These are phyloP conservation scores for Balaeniceps rex DNA, from an alignment of 2,113 vertebrate genomes.

Conservation along the genomic window DNA sequence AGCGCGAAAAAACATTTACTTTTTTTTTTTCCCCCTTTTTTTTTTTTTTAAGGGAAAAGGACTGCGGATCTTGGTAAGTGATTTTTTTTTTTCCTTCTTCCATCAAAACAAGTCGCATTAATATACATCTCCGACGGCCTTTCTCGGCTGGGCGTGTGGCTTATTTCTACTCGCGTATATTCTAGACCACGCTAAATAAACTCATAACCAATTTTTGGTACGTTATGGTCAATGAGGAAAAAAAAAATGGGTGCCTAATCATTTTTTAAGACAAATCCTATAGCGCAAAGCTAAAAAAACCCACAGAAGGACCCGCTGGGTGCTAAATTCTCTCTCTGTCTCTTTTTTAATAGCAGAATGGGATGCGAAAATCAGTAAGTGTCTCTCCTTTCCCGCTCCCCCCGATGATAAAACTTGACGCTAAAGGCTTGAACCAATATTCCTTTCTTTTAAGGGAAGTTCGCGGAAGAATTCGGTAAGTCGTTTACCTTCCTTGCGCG, in stretches of 20 bases:
- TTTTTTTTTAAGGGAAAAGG: neutral
- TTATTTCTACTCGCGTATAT: fast-evolving
- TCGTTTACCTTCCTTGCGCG: fast-evolving
- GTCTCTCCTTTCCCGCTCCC: neutral
- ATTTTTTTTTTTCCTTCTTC: neutral
- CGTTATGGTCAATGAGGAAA: too few species aligned
- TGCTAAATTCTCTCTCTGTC: neutral
- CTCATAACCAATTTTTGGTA: neutral
- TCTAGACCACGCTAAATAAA: neutral
- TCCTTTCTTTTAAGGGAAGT: neutral
- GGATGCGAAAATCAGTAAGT: neutral
- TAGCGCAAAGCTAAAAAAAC: neutral
- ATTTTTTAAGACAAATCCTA: neutral
- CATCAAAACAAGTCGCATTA: neutral
- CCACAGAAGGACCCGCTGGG: too few species aligned
- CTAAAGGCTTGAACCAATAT: too few species aligned
- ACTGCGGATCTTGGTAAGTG: neutral
- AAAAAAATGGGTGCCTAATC: neutral
- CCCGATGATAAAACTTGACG: too few species aligned
- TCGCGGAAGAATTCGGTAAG: neutral
- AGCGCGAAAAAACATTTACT: neutral
- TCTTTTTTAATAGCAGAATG: neutral
- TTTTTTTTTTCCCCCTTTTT: neutral
- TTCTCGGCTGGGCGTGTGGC: neutral
- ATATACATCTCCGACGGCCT: fast-evolving